Conservation (phyloP, 2,888 invertebrate genomes). For the Tipula unca region DNA sequence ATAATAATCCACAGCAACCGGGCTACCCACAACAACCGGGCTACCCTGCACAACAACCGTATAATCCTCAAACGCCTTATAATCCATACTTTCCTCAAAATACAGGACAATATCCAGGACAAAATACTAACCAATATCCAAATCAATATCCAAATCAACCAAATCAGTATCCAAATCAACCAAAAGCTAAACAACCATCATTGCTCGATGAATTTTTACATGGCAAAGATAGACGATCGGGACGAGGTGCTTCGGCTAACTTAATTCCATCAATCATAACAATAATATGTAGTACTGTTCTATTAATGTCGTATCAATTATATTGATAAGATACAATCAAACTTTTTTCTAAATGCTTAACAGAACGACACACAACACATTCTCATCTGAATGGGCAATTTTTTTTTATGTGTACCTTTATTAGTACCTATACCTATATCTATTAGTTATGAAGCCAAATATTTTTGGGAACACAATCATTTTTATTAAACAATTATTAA, state of each 20-base stretch:
- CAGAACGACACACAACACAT: neutral
- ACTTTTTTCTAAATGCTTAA: neutral
- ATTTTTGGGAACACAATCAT: neutral
- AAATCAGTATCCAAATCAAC: slow-evolving; percentile 33
- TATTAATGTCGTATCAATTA: neutral
- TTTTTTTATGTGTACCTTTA: neutral
- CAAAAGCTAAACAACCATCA: slow-evolving; percentile 38
- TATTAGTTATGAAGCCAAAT: neutral
- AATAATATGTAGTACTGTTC: neutral
- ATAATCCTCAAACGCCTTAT: slow-evolving; percentile 28
- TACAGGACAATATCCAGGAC: neutral
- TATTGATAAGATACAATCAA: neutral
- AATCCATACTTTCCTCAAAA: neutral
- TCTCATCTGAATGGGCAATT: neutral
- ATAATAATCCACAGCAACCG: slow-evolving; percentile 34
- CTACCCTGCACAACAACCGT: slow-evolving; percentile 35
- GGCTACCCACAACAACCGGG: slow-evolving; percentile 31
- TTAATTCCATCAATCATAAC: neutral
- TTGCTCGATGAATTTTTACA: slow-evolving; percentile 31
- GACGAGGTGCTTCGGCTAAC: neutral
- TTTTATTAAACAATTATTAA: neutral
- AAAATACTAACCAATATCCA: slow-evolving; percentile 17
- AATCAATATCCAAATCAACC: slow-evolving; percentile 33
- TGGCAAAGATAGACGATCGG: slow-evolving; percentile 25
- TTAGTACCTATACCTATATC: neutral